Conservation (phyloP, 2,888 invertebrate genomes). For the Alcis repandata region DNA sequence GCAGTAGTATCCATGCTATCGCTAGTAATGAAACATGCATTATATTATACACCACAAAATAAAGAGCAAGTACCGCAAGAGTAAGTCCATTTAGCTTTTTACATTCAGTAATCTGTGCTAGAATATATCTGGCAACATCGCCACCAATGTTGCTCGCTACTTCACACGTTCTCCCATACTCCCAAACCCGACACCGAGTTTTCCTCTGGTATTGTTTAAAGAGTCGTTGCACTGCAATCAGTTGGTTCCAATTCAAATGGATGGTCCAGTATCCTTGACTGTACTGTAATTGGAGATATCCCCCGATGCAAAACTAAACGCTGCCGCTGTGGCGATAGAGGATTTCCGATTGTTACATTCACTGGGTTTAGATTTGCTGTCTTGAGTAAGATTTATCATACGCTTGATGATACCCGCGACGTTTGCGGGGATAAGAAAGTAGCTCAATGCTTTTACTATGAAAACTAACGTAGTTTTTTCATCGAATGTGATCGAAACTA, state of each 20-base stretch:
- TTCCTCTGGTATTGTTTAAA: neutral
- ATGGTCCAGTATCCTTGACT: conserved; percentile 24
- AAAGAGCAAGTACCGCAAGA: too few relatives aligned
- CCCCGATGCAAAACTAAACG: conserved; percentile 36
- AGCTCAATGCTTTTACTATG: too few relatives aligned
- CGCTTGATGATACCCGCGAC: neutral
- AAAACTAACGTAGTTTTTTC: too few relatives aligned
- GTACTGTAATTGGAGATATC: conserved; percentile 39
- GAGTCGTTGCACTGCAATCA: conserved; percentile 22
- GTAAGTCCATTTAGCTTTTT: too few relatives aligned
- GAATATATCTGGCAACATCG: too few relatives aligned
- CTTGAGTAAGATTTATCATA: conserved; percentile 33
- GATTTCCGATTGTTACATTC: conserved; percentile 34
- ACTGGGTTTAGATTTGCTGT: conserved; percentile 19
- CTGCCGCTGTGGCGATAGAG: conserved; percentile 29
- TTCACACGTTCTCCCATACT: neutral
- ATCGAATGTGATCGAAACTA: too few relatives aligned
- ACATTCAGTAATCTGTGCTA: too few relatives aligned
- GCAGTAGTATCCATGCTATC: too few relatives aligned
- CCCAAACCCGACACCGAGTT: neutral
- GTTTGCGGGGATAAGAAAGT: neutral
- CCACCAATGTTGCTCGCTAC: neutral
- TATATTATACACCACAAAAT: too few relatives aligned
- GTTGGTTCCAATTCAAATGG: conserved; percentile 17
- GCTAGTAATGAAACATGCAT: too few relatives aligned